Evolutionary conservation across 2,797 vertebrate species (phyloP).

Genomic region (Pelochelys cantorii): DNA sequence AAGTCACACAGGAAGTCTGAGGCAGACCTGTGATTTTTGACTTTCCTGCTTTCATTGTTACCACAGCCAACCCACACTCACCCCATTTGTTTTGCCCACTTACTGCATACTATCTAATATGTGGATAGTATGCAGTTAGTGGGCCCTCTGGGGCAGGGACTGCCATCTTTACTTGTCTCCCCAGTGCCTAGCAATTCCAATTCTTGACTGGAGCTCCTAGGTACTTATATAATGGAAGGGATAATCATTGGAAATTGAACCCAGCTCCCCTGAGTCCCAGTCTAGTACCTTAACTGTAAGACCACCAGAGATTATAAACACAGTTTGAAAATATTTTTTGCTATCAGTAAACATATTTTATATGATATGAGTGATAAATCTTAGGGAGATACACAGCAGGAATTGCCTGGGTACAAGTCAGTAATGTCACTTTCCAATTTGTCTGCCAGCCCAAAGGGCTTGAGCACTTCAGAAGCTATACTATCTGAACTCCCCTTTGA

Average conservation of each 20-base stretch:
- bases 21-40: neutral
- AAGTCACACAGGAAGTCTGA: neutral
- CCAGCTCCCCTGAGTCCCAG: too few species aligned
- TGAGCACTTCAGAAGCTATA: conserved; percentile 20
- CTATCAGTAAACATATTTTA: neutral
- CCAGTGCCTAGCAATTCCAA: neutral
- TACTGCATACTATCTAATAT: neutral
- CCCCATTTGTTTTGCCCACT: neutral
- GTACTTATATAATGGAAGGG: neutral
- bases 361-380: neutral
- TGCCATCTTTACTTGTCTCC: neutral
- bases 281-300: neutral
- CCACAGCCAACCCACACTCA: neutral
- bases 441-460: neutral
- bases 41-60: neutral
- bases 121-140: too few species aligned
- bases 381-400: rapidly evolving
- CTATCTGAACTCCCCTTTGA: neutral
- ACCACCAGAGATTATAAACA: neutral
- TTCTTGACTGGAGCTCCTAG: neutral
- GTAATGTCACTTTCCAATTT: neutral
- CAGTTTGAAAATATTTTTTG: neutral
- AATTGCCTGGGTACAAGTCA: conserved; percentile 3
- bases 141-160: neutral
- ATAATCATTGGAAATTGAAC: neutral